Percentiles rank a stretch among this genome's conserved stretches.
Conservation (phyloP, 2,888 invertebrate species). For the Patella pellucida region DNA sequence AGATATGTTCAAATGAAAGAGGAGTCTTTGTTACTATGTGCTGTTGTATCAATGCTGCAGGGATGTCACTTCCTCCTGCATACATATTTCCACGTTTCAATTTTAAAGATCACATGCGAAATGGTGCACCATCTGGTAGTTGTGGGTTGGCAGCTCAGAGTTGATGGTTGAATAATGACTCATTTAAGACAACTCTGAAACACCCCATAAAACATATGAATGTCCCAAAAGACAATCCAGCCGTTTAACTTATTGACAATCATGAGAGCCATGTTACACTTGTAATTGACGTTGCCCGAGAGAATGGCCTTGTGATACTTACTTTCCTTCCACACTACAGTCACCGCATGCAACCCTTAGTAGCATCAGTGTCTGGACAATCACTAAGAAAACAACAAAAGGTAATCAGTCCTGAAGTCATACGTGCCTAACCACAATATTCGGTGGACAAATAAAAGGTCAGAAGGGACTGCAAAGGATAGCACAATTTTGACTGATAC, state of each 20-base stretch:
- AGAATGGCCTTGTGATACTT: slow-evolving; percentile 18
- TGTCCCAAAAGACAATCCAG: slow-evolving; percentile 23
- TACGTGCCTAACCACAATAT: neutral
- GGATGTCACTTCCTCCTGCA: slow-evolving; percentile 27
- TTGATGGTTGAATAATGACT: slow-evolving; percentile 34
- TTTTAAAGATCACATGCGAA: slow-evolving; percentile 15
- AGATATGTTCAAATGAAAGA: slow-evolving; percentile 30
- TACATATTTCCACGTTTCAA: slow-evolving; percentile 29
- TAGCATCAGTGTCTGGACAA: too few relatives aligned
- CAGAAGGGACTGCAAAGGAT: neutral
- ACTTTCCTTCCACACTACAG: slow-evolving; percentile 28
- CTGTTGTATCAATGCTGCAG: slow-evolving; percentile 25
- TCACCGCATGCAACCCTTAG: slow-evolving; percentile 13
- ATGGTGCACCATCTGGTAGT: slow-evolving; percentile 22
- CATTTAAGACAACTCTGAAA: slow-evolving; percentile 20
- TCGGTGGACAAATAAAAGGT: neutral
- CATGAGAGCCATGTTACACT: slow-evolving; percentile 15
- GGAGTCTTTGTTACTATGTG: slow-evolving; percentile 29
- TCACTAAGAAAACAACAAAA: too few relatives aligned
- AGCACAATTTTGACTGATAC: neutral
- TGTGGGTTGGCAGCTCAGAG: slow-evolving; percentile 15
- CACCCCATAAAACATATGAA: slow-evolving; percentile 22
- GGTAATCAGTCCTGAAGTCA: neutral
- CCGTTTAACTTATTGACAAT: slow-evolving; percentile 21
- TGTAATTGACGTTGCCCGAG: neutral